Evolutionary conservation across 1,140 invertebrate genomes (phyloP).

Genomic region (Drosophila truncata): DNA sequence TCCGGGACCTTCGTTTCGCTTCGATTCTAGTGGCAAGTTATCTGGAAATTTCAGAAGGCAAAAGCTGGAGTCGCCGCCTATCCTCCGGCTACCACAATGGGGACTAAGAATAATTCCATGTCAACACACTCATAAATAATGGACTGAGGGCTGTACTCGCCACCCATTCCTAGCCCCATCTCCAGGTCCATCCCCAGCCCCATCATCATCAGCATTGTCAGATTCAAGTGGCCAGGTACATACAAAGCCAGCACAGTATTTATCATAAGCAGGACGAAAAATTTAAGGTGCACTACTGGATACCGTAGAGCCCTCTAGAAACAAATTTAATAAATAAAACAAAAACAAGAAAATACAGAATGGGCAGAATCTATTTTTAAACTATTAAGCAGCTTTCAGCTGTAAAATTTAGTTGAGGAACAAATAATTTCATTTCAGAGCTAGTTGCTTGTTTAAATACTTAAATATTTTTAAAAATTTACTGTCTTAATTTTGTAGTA

Average conservation of each 20-base stretch:
- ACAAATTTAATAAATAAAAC: neutral
- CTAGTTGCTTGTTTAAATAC: neutral
- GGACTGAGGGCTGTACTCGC: conserved; percentile 64
- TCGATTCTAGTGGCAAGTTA: conserved; percentile 51
- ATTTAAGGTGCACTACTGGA: neutral
- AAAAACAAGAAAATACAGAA: neutral
- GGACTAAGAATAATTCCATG: conserved; percentile 84
- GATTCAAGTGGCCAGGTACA: conserved; percentile 64
- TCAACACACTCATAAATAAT: conserved; percentile 85
- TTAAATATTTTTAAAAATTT: neutral
- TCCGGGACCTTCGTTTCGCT: neutral
- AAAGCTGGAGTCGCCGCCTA: conserved; percentile 12
- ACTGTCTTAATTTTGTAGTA: neutral
- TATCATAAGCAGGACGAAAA: conserved; percentile 65
- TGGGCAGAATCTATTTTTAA: no score
- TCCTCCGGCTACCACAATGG: conserved; percentile 59
- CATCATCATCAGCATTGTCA: conserved; percentile 53
- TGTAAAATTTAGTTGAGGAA: neutral
- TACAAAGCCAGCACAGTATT: conserved; percentile 72
- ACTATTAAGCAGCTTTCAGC: no score
- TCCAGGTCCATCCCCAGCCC: neutral
- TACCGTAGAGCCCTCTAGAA: conserved; percentile 12
- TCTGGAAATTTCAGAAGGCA: conserved; percentile 66
- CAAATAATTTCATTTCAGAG: neutral
- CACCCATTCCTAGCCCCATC: neutral